These are phyloP conservation scores for Eupeodes latifasciatus DNA, from an alignment of 2,888 invertebrate genomes.

Conservation along the genomic window DNA sequence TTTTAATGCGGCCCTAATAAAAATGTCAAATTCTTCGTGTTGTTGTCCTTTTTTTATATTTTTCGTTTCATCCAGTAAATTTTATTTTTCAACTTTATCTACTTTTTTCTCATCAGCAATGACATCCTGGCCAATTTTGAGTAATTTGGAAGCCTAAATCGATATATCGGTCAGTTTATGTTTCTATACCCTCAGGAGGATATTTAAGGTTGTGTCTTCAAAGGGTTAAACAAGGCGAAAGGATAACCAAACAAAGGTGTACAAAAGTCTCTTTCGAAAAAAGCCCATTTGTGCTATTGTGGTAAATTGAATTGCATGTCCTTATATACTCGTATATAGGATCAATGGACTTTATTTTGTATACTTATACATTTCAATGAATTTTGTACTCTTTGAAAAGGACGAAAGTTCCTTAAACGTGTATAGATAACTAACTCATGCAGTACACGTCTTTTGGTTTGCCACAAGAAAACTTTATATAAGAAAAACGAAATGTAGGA, in stretches of 20 bases:
- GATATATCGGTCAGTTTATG: conserved; percentile 64
- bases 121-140: conserved; percentile 56
- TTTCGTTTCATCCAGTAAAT: conserved; percentile 23
- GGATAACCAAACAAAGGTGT: conserved; percentile 28
- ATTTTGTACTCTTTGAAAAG: conserved; percentile 6
- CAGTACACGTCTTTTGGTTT: conserved; percentile 58
- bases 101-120: conserved; percentile 25
- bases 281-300: conserved; percentile 43
- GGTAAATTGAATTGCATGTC: conserved; percentile 59
- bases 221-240: conserved; percentile 50
- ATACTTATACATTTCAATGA: background rate
- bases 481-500: conserved; percentile 42
- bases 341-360: conserved; percentile 26
- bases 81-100: conserved; percentile 36
- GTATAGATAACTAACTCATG: conserved; percentile 39
- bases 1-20: conserved; percentile 71
- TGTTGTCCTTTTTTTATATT: conserved; percentile 18
- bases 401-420: conserved; percentile 31
- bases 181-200: conserved; percentile 24
- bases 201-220: conserved; percentile 19
- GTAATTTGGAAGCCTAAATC: conserved; percentile 54
- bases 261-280: background rate
- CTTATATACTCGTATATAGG: background rate
- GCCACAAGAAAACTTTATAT: conserved; percentile 20
- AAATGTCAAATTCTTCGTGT: conserved; percentile 60